Conservation (phyloP, 2,797 vertebrate species). For the Lepilemur septentrionalis region DNA sequence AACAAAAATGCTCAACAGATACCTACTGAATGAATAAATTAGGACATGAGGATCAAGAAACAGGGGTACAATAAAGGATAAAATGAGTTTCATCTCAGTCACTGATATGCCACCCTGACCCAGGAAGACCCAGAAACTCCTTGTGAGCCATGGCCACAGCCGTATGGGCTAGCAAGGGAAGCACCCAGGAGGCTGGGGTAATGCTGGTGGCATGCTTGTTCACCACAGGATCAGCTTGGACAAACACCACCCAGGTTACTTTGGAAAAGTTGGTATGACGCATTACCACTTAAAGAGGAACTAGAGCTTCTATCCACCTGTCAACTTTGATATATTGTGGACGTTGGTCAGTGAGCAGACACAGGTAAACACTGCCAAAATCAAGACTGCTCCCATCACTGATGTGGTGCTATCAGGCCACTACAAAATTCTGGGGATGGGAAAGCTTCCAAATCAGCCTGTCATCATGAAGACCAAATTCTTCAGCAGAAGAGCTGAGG, state of each 20-base stretch:
- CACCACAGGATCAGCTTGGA: neutral
- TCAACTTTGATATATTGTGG: neutral
- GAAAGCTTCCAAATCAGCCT: neutral
- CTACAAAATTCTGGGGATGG: neutral
- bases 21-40: slow-evolving; percentile 6
- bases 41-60: neutral
- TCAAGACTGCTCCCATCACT: neutral
- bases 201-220: neutral
- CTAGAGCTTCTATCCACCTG: neutral
- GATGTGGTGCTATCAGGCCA: neutral
- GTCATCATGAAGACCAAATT: neutral
- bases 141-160: neutral
- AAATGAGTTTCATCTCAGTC: neutral
- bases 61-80: neutral
- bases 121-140: neutral
- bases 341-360: neutral
- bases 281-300: neutral
- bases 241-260: neutral
- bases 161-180: neutral
- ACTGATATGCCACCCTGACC: neutral
- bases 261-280: neutral
- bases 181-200: neutral
- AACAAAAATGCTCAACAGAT: neutral
- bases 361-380: neutral
- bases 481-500: neutral